Evolutionary conservation across 2,113 vertebrate genomes (phyloP).

Genomic region (Dascyllus trimaculatus): DNA sequence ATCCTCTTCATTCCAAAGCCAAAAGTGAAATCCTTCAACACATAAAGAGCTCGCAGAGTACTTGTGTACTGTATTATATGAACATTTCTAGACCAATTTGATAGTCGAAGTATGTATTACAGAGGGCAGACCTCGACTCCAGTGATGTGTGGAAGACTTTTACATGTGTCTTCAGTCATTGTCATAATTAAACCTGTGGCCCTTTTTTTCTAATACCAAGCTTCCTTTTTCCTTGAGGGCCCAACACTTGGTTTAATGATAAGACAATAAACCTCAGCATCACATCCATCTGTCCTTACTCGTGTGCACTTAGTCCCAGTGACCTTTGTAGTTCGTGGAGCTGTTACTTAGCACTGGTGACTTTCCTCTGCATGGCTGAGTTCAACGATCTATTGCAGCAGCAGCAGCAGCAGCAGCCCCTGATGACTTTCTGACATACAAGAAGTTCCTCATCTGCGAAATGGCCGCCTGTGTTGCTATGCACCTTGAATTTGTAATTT

Average conservation of each 20-base stretch:
- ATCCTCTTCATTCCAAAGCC: constrained; percentile 25
- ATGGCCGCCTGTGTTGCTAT: constrained; percentile 43
- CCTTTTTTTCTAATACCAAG: background rate
- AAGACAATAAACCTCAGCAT: constrained; percentile 23
- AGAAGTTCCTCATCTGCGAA: constrained; percentile 59
- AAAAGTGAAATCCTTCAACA: constrained; percentile 23
- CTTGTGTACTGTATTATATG: background rate
- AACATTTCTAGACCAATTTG: constrained; percentile 7
- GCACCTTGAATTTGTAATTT: constrained; percentile 49
- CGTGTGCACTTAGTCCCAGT: constrained; percentile 32
- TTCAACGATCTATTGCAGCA: constrained; percentile 13
- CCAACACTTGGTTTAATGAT: constrained; percentile 30
- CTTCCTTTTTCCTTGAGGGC: constrained; percentile 15
- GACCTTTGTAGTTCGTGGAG: constrained; percentile 51
- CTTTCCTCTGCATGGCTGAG: constrained; percentile 50
- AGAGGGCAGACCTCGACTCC: background rate
- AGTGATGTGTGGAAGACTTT: background rate
- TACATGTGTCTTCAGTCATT: background rate
- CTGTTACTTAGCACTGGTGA: constrained; percentile 57
- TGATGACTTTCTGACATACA: constrained; percentile 55
- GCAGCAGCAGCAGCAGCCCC: constrained; percentile 11
- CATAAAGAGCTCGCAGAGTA: background rate
- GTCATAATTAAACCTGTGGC: constrained; percentile 19
- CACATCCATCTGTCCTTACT: constrained; percentile 37
- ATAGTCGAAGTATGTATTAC: background rate